Evolutionary conservation across 2,797 vertebrate species (phyloP).

Genomic region (Eulemur rubriventer): DNA sequence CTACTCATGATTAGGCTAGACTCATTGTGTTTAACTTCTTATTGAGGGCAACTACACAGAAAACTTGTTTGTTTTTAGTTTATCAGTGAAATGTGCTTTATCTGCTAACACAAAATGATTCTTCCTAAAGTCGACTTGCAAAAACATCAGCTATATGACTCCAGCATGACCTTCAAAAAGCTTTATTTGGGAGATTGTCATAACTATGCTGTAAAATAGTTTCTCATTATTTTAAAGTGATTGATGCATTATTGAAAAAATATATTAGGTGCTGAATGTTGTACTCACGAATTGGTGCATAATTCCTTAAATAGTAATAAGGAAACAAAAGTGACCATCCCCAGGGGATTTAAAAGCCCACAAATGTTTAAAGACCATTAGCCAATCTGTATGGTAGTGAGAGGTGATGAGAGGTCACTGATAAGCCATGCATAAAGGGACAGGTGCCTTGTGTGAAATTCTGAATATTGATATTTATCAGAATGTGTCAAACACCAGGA

Average conservation of each 20-base stretch:
- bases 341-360: neutral
- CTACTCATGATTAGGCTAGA: neutral
- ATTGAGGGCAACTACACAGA: neutral
- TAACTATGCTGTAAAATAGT: neutral
- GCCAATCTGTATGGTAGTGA: neutral
- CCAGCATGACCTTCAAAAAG: neutral
- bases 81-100: neutral
- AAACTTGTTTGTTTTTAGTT: constrained; percentile 2
- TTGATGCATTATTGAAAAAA: neutral
- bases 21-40: neutral
- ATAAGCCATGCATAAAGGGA: neutral
- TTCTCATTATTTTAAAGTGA: constrained; percentile 1
- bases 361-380: neutral
- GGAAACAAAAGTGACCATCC: neutral
- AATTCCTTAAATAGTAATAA: neutral
- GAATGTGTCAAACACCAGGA: neutral
- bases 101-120: neutral
- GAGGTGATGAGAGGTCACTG: neutral
- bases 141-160: neutral
- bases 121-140: neutral
- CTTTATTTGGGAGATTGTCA: neutral
- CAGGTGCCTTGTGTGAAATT: neutral
- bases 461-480: neutral
- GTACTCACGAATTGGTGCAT: neutral
- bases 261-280: neutral